Conservation (phyloP, 2,797 vertebrate species). For the Vipera latastei region DNA sequence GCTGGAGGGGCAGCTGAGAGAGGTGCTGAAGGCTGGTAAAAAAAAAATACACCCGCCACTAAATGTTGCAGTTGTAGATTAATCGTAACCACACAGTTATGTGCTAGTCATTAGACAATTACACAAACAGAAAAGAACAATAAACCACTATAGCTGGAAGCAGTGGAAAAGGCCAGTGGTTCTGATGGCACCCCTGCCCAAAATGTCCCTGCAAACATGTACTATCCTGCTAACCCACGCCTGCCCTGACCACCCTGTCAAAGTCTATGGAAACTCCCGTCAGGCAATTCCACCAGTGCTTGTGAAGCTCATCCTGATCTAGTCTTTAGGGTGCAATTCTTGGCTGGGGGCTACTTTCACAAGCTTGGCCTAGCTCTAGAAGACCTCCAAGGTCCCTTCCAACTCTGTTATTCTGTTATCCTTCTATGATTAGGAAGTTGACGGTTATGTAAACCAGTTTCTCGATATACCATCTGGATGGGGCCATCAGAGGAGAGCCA, state of each 20-base stretch:
- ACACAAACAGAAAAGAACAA: neutral
- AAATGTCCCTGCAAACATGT: neutral
- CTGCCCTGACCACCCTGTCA: neutral
- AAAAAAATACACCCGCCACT: neutral
- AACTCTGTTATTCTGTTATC: neutral
- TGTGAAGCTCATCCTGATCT: too few species aligned
- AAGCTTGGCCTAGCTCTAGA: neutral
- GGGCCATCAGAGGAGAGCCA: too few species aligned
- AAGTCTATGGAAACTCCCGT: neutral
- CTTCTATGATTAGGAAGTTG: neutral
- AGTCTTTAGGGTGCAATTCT: neutral
- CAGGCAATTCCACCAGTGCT: neutral
- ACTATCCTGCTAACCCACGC: neutral
- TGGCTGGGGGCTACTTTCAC: neutral
- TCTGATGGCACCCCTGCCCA: neutral
- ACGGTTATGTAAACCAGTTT: neutral
- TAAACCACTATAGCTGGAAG: neutral
- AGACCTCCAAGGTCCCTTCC: neutral
- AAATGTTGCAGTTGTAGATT: neutral
- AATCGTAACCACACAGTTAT: neutral
- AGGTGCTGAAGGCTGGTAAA: neutral
- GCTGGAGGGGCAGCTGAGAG: neutral
- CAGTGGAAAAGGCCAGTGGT: neutral
- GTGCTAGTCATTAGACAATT: neutral
- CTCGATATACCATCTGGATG: neutral